Evolutionary conservation across 2,888 invertebrate species (phyloP).

Genomic region (Prostheceraeus crozeri): DNA sequence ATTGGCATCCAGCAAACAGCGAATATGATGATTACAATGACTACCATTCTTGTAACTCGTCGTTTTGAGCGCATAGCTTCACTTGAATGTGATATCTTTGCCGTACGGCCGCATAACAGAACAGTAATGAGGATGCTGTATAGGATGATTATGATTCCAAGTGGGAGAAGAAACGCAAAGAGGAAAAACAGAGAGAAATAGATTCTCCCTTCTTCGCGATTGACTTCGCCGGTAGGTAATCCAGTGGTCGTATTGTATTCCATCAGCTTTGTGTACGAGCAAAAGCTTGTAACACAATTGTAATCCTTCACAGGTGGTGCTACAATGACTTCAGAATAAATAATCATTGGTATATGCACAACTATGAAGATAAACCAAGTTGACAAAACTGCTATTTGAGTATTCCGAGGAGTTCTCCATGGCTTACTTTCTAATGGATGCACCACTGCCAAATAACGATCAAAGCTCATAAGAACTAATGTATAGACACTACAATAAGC

Average conservation of each 20-base stretch:
- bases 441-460: constrained; percentile 81
- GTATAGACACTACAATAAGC: constrained; percentile 89
- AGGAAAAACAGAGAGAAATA: constrained; percentile 64
- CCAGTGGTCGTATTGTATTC: constrained; percentile 29
- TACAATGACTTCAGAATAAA: constrained; percentile 44
- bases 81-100: constrained; percentile 63
- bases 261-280: constrained; percentile 25
- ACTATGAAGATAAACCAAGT: constrained; percentile 70
- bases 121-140: constrained; percentile 81
- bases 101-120: constrained; percentile 70
- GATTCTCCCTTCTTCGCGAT: constrained; percentile 28
- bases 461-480: constrained; percentile 81
- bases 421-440: constrained; percentile 82
- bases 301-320: neutral
- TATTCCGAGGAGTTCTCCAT: constrained; percentile 71
- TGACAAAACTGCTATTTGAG: constrained; percentile 68
- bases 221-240: too few relatives aligned
- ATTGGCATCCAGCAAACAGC: constrained; percentile 89
- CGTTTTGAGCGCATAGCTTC: constrained; percentile 75
- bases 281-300: constrained; percentile 23
- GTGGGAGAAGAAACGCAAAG: constrained; percentile 77
- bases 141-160: constrained; percentile 74
- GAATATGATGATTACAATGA: constrained; percentile 81
- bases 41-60: constrained; percentile 81
- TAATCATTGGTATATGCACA: constrained; percentile 50